These are phyloP conservation scores for Lasaia peninsularis DNA, from an alignment of 1,140 invertebrate genomes.

Conservation along the genomic window DNA sequence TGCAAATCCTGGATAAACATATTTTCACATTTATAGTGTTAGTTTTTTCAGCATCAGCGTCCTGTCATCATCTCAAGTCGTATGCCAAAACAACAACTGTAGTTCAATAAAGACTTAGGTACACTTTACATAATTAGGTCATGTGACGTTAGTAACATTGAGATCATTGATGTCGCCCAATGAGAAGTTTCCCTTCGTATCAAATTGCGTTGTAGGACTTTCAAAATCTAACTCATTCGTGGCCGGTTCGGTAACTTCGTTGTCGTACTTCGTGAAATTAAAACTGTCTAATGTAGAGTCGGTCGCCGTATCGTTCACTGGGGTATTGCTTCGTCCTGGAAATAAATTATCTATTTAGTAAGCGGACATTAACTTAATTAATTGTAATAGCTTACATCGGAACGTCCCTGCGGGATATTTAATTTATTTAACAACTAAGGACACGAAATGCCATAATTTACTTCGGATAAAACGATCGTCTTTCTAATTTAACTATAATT, in stretches of 20 bases:
- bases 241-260: slow-evolving; percentile 2
- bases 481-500: too few relatives aligned
- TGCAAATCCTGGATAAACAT: too few relatives aligned
- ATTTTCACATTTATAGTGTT: too few relatives aligned
- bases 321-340: slow-evolving; percentile 66
- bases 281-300: slow-evolving; percentile 14
- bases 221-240: not conserved
- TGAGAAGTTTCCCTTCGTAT: not conserved
- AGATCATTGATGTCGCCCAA: slow-evolving; percentile 17
- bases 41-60: too few relatives aligned
- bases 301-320: slow-evolving; percentile 42
- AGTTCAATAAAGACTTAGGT: not conserved
- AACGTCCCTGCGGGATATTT: not conserved
- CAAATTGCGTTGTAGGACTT: not conserved
- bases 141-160: slow-evolving; percentile 40
- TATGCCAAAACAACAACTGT: not conserved
- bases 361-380: slow-evolving; percentile 7
- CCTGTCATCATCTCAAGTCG: not conserved
- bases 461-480: too few relatives aligned
- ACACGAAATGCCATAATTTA: not conserved
- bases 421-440: not conserved
- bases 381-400: not conserved
- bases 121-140: slow-evolving; percentile 18
- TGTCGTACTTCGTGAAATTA: slow-evolving; percentile 2
- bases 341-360: slow-evolving; percentile 27